Evolutionary conservation across 2,888 invertebrate genomes (phyloP).

Genomic region (Lasioglossum calceatum): DNA sequence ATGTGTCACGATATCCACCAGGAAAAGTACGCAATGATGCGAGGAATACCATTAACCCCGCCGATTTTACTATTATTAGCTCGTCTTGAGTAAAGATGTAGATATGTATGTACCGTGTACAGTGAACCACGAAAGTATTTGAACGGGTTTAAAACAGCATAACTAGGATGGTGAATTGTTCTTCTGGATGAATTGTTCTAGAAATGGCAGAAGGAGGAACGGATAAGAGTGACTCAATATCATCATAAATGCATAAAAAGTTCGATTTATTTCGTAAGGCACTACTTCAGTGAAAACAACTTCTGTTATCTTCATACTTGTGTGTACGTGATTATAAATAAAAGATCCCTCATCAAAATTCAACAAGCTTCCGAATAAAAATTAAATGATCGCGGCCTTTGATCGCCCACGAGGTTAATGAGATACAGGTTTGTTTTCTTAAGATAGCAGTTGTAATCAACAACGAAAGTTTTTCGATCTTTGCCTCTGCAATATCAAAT

Average conservation of each 20-base stretch:
- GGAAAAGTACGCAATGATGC: neutral
- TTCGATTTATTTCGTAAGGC: neutral
- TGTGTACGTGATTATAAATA: neutral
- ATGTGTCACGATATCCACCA: neutral
- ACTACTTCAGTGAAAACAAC: neutral
- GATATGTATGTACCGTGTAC: too few species aligned
- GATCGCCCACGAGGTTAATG: neutral
- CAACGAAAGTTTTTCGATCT: neutral
- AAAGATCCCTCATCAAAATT: neutral
- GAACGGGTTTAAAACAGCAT: too few species aligned
- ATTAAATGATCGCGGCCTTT: neutral
- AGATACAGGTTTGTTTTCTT: constrained; percentile 10
- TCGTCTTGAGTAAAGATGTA: neutral
- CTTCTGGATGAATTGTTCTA: too few species aligned
- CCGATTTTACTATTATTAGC: neutral
- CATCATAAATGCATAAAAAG: too few species aligned
- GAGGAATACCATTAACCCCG: neutral
- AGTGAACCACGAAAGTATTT: too few species aligned
- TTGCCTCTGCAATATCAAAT: neutral
- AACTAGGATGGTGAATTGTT: too few species aligned
- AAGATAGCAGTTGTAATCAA: neutral
- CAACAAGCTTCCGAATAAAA: neutral
- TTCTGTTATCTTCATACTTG: neutral
- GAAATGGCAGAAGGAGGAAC: too few species aligned
- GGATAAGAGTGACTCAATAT: too few species aligned